Evolutionary conservation across 2,113 vertebrate genomes (phyloP).

Genomic region (Lasiurus cinereus): DNA sequence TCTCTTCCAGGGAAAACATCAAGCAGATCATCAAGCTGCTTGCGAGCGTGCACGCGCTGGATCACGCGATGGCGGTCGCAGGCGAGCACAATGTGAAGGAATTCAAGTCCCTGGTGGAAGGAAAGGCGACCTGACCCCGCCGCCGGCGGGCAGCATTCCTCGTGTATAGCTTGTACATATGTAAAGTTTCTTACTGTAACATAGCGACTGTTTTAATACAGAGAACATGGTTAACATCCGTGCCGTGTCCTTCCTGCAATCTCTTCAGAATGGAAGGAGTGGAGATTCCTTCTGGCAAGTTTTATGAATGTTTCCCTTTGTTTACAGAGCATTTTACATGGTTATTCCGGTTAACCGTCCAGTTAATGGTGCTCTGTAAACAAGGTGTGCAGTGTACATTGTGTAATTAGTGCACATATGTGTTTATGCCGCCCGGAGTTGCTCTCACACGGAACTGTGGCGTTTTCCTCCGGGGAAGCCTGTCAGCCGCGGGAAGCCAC

Average conservation of each 20-base stretch:
- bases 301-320: constrained; percentile 79
- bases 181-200: too few species aligned
- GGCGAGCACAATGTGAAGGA: too few species aligned
- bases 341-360: constrained; percentile 73
- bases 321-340: constrained; percentile 85
- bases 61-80: too few species aligned
- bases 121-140: too few species aligned
- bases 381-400: constrained; percentile 80
- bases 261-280: constrained; percentile 79
- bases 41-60: too few species aligned
- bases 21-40: too few species aligned
- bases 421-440: constrained; percentile 72
- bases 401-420: constrained; percentile 83
- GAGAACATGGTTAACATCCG: constrained; percentile 57
- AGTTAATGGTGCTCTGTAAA: constrained; percentile 83
- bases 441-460: too few species aligned
- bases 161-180: too few species aligned
- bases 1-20: constrained; percentile 45
- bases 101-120: too few species aligned
- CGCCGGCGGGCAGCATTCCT: constrained; percentile 54
- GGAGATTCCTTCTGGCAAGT: constrained; percentile 80
- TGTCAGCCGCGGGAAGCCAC: too few species aligned
- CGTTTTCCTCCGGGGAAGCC: too few species aligned
- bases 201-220: too few species aligned
- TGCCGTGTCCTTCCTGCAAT: constrained; percentile 82